These are phyloP conservation scores for Aphodius sticticus DNA, from an alignment of 2,888 invertebrate species.

Conservation along the genomic window DNA sequence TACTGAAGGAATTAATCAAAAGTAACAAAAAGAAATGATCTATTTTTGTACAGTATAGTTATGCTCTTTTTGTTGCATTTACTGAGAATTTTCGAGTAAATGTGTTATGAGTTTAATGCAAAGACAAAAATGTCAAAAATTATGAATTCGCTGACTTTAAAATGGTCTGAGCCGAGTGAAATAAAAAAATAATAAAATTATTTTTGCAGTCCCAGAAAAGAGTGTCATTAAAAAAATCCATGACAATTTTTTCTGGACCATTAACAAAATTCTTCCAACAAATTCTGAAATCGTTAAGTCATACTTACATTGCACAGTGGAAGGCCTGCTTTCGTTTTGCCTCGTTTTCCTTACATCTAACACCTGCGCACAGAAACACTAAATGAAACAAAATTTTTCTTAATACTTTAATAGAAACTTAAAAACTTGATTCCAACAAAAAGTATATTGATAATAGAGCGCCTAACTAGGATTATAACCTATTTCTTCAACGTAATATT, in stretches of 20 bases:
- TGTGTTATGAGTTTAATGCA: too few species aligned
- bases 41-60: too few species aligned
- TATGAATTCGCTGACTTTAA: too few species aligned
- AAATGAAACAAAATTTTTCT: not conserved
- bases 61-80: too few species aligned
- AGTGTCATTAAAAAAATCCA: not conserved
- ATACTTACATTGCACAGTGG: not conserved
- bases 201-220: too few species aligned
- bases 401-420: not conserved
- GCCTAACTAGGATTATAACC: not conserved
- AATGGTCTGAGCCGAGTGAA: too few species aligned
- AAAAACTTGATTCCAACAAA: not conserved
- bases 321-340: not conserved
- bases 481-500: constrained; percentile 15
- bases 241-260: not conserved
- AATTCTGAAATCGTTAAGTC: not conserved
- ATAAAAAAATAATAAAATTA: too few species aligned
- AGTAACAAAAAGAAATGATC: too few species aligned
- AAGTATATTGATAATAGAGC: not conserved
- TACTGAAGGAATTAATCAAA: not conserved
- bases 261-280: too few species aligned
- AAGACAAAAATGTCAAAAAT: too few species aligned
- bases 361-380: not conserved
- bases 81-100: too few species aligned
- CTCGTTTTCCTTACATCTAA: not conserved